Conservation (phyloP, 2,888 invertebrate genomes). For the Gortyna flavago region DNA sequence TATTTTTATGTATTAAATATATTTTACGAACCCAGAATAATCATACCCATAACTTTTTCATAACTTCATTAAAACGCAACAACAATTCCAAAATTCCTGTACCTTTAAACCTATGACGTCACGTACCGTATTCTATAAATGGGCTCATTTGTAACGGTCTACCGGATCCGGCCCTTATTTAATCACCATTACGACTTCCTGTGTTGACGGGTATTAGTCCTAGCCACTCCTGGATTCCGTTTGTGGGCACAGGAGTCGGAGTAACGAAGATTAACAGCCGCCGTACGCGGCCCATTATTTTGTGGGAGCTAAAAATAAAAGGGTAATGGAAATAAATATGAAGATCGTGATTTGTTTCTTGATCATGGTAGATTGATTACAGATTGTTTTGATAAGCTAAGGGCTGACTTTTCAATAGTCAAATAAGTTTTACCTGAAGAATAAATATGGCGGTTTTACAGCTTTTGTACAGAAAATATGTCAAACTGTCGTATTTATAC, state of each 20-base stretch:
- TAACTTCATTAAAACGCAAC: slow-evolving; percentile 6
- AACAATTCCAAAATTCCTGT: slow-evolving; percentile 15
- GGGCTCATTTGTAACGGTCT: slow-evolving; percentile 59
- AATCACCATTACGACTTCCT: slow-evolving; percentile 73
- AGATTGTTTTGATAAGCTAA: neutral
- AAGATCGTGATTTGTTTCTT: slow-evolving; percentile 12
- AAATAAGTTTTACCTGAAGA: neutral
- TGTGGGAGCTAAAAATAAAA: slow-evolving; percentile 46
- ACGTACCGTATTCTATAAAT: slow-evolving; percentile 53
- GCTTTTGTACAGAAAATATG: too few relatives aligned
- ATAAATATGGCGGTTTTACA: neutral
- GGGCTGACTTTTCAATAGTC: neutral
- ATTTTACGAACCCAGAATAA: neutral
- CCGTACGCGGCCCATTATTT: slow-evolving; percentile 55
- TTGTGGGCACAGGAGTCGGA: slow-evolving; percentile 53
- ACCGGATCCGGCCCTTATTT: slow-evolving; percentile 69
- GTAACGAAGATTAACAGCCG: slow-evolving; percentile 67
- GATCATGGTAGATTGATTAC: neutral
- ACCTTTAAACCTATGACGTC: slow-evolving; percentile 6
- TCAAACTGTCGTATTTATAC: too few relatives aligned
- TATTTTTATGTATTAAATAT: neutral
- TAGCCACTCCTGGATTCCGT: slow-evolving; percentile 62
- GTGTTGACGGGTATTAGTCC: slow-evolving; percentile 72
- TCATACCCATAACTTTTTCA: too few relatives aligned
- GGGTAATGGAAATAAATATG: slow-evolving; percentile 37